Evolutionary conservation across 2,888 invertebrate genomes (phyloP).

Genomic region (Cryptosula pallasiana): DNA sequence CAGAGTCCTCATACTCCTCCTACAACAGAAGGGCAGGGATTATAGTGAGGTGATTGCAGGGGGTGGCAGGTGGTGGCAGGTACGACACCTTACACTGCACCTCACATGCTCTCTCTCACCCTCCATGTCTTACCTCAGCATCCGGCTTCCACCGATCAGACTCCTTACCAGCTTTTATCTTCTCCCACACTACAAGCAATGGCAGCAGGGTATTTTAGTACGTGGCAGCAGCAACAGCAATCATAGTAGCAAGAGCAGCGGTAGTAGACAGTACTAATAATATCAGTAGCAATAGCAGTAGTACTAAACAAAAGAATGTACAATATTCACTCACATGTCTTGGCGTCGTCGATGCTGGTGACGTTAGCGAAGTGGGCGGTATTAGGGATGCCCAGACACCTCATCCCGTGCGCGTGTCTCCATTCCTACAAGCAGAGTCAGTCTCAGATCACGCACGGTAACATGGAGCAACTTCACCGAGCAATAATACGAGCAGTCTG

Average conservation of each 20-base stretch:
- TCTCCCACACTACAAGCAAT: slow-evolving; percentile 84
- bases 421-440: slow-evolving; percentile 63
- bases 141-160: slow-evolving; percentile 93
- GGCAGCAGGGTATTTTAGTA: too few species aligned
- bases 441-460: too few species aligned
- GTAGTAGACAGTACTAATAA: not conserved
- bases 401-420: slow-evolving; percentile 80
- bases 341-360: slow-evolving; percentile 94
- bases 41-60: too few species aligned
- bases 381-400: slow-evolving; percentile 97
- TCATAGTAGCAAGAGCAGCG: not conserved
- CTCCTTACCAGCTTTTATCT: slow-evolving; percentile 90
- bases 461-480: too few species aligned
- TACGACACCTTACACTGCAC: too few species aligned
- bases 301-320: too few species aligned
- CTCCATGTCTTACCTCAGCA: slow-evolving; percentile 53
- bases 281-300: not conserved
- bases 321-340: slow-evolving; percentile 73
- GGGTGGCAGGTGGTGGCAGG: too few species aligned
- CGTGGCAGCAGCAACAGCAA: slow-evolving; percentile 26
- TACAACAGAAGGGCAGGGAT: slow-evolving; percentile 60
- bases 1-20: slow-evolving; percentile 97
- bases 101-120: too few species aligned
- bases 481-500: too few species aligned
- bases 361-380: slow-evolving; percentile 99